Evolutionary conservation across 2,797 vertebrate species (phyloP).

Genomic region (Peromyscus aztecus): DNA sequence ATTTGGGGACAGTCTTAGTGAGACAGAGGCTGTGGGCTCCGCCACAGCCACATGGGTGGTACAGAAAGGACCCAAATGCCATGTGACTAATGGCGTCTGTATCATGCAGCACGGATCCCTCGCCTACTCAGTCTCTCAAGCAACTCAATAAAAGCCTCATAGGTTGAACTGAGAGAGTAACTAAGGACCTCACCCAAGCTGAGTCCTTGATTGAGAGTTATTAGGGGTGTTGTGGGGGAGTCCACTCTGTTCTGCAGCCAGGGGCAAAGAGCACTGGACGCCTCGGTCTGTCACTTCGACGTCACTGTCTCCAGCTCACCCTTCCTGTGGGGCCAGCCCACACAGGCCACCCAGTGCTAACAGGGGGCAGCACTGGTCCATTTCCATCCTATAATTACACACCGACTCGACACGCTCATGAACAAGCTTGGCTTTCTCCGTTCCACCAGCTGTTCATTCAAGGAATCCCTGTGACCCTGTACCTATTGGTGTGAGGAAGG

Average conservation of each 20-base stretch:
- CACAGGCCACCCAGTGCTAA: rapidly evolving
- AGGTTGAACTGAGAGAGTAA: background rate
- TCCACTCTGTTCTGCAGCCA: background rate
- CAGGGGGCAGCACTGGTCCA: background rate
- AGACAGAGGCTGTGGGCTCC: background rate
- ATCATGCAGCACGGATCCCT: background rate
- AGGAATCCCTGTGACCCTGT: background rate
- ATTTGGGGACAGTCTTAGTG: background rate
- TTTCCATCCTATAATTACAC: background rate
- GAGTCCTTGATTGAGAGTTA: background rate
- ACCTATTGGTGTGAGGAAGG: background rate
- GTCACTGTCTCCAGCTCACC: background rate
- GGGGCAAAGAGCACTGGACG: background rate
- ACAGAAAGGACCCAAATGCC: background rate
- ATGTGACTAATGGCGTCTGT: background rate
- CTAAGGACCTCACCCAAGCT: background rate
- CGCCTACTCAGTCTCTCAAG: background rate
- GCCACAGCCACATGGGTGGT: background rate
- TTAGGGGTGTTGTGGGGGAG: rapidly evolving
- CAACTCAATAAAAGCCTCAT: background rate
- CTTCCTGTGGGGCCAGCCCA: background rate
- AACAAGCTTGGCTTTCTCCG: background rate
- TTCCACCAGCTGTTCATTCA: background rate
- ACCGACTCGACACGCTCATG: background rate
- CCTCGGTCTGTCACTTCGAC: background rate